Conservation (phyloP, 2,888 invertebrate species). For the Zygothrica quintamaculata region DNA sequence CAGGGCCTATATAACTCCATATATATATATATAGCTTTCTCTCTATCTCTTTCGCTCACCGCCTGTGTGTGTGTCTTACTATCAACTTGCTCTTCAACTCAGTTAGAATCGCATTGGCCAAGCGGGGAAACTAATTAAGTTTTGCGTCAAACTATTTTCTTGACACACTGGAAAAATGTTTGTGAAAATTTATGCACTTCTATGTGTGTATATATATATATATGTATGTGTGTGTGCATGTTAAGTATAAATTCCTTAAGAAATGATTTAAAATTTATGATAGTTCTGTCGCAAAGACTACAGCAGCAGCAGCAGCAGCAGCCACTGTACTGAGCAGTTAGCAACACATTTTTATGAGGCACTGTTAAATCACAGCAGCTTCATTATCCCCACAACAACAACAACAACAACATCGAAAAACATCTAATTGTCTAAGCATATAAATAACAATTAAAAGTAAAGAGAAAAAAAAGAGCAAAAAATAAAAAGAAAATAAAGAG, state of each 20-base stretch:
- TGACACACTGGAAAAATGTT: constrained; percentile 54
- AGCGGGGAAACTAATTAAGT: constrained; percentile 73
- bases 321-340: constrained; percentile 35
- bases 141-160: constrained; percentile 71
- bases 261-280: constrained; percentile 52
- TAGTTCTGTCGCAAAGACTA: constrained; percentile 33
- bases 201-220: neutral
- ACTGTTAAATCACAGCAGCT: constrained; percentile 13
- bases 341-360: constrained; percentile 45
- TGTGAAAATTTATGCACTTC: constrained; percentile 56
- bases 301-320: no score
- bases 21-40: no score
- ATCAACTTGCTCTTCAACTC: neutral
- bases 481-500: neutral
- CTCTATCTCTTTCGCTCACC: neutral
- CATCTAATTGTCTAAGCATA: no score
- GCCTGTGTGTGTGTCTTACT: neutral
- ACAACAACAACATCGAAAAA: no score
- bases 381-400: no score
- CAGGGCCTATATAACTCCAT: constrained; percentile 29
- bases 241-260: constrained; percentile 44
- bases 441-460: no score
- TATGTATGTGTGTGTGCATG: constrained; percentile 17
- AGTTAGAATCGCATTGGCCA: constrained; percentile 1
- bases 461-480: no score